Evolutionary conservation across 2,888 invertebrate species (phyloP).

Genomic region (Melipona bicolor): DNA sequence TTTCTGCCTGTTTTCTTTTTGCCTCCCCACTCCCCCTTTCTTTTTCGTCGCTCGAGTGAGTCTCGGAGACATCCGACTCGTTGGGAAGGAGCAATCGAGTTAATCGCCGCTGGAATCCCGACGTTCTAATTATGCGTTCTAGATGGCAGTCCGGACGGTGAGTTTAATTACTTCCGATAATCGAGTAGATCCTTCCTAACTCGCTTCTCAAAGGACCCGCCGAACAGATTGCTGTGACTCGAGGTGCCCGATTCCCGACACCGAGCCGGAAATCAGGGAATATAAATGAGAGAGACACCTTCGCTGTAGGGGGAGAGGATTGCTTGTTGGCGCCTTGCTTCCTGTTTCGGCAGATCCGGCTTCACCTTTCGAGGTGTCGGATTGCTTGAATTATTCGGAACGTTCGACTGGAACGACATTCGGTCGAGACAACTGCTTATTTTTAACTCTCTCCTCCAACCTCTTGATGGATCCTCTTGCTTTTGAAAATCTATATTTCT

Average conservation of each 20-base stretch:
- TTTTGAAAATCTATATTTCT: no score
- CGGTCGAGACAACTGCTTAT: neutral
- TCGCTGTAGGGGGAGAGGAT: neutral
- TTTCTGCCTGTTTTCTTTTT: neutral
- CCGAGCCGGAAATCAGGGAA: constrained; percentile 52
- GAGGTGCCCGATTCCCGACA: constrained; percentile 30
- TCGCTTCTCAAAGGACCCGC: constrained; percentile 47
- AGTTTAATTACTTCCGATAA: constrained; percentile 61
- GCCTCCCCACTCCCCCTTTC: neutral
- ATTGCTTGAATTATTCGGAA: neutral
- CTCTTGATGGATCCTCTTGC: neutral
- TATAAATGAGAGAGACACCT: constrained; percentile 53
- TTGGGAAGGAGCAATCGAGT: constrained; percentile 50
- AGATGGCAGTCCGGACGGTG: constrained; percentile 44
- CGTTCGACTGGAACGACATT: neutral
- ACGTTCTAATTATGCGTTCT: constrained; percentile 55
- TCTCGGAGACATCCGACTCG: neutral
- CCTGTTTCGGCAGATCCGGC: neutral
- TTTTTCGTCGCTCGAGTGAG: neutral
- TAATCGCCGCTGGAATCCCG: constrained; percentile 46
- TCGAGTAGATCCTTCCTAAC: constrained; percentile 57
- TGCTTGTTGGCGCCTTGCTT: constrained; percentile 19
- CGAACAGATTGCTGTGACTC: constrained; percentile 50
- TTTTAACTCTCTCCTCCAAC: neutral
- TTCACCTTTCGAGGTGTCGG: no score